A percentile compares a stretch with the other conserved stretches of the same genome.
phyloP scores from a whole-genome alignment of 2,113 vertebrate species.

The Campylomormyrus tamandua region DNA sequence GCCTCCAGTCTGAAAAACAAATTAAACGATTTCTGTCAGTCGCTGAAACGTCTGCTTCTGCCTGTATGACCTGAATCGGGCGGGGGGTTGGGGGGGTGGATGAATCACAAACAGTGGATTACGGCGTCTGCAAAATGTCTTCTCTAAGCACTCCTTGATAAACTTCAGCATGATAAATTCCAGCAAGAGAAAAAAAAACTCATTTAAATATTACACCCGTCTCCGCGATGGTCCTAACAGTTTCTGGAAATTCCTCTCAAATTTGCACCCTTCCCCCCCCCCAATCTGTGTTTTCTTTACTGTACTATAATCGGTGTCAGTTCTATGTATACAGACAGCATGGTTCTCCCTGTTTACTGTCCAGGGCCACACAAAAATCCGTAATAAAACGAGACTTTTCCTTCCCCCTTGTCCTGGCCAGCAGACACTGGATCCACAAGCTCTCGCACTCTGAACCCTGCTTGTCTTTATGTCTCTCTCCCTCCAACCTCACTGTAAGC shows the following conservation, averaged over 20 bases:
- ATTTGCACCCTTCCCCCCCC: background rate
- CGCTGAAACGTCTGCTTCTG: constrained; percentile 4
- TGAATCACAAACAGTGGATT: background rate
- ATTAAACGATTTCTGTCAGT: constrained; percentile 7
- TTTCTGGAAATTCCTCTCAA: background rate
- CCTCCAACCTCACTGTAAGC: background rate
- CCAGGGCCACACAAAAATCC: background rate
- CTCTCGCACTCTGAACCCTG: background rate
- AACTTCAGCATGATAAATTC: constrained; percentile 32
- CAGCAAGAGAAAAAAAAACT: constrained; percentile 9
- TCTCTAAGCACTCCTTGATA: constrained; percentile 21
- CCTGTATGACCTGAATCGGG: background rate
- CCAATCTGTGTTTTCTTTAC: background rate
- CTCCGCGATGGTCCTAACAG: background rate
- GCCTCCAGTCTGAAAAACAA: constrained; percentile 18
- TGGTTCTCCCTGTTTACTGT: background rate
- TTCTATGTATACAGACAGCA: background rate
- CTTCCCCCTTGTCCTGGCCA: background rate
- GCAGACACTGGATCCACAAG: background rate
- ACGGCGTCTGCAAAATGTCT: background rate
- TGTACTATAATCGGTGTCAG: background rate
- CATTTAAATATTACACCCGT: background rate
- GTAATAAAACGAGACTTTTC: background rate
- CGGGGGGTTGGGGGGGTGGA: background rate
- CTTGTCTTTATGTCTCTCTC: background rate